A percentile compares a stretch with the other conserved stretches of the same genome.
Conservation (phyloP, 2,888 invertebrate genomes). For the Drosophila anomalata region DNA sequence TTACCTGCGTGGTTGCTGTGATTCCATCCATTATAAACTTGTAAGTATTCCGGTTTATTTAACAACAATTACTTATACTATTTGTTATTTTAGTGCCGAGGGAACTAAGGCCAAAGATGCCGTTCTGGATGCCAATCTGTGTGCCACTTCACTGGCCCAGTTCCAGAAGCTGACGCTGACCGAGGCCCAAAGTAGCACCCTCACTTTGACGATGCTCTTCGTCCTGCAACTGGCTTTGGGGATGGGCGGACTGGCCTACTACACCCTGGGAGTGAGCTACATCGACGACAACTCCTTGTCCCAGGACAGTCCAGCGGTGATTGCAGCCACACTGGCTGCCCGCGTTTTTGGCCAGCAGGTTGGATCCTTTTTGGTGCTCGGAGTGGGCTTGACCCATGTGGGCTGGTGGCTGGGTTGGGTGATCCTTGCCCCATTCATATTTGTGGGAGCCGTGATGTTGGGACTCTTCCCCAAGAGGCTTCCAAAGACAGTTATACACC, state of each 20-base stretch:
- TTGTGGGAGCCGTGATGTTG: conserved; percentile 84
- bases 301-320: conserved; percentile 84
- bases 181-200: conserved; percentile 74
- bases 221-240: conserved; percentile 85
- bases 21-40: conserved; percentile 86
- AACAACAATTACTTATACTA: neutral
- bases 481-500: conserved; percentile 85
- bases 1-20: conserved; percentile 84
- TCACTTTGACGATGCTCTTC: conserved; percentile 84
- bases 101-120: conserved; percentile 46
- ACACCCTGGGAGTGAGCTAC: conserved; percentile 86
- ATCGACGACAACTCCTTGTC: conserved; percentile 87
- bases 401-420: conserved; percentile 86
- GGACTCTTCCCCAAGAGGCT: conserved; percentile 86
- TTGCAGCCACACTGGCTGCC: conserved; percentile 82
- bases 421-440: conserved; percentile 83
- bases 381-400: conserved; percentile 69
- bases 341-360: conserved; percentile 82
- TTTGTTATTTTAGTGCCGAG: conserved; percentile 52
- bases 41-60: conserved; percentile 62
- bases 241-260: conserved; percentile 85
- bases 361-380: conserved; percentile 82
- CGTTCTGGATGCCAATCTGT: conserved; percentile 65
- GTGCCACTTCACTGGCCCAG: conserved; percentile 60
- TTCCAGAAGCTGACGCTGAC: conserved; percentile 65